A percentile compares a stretch with the other conserved stretches of the same genome.
phyloP scores from a whole-genome alignment of 2,113 vertebrate species.

The Podiceps cristatus region DNA sequence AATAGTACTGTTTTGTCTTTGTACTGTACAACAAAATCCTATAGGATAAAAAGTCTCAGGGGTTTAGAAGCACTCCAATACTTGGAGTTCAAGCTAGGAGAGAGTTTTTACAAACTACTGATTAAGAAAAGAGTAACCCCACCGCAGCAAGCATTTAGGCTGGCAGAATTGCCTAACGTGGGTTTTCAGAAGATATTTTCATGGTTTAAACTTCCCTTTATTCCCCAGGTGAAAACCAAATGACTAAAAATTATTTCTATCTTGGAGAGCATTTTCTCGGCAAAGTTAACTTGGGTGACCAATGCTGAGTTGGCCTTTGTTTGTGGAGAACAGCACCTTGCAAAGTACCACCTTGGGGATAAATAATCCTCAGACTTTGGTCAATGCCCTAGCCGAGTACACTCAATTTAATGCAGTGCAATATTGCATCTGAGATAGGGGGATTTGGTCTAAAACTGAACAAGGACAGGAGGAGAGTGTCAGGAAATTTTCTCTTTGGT shows the following conservation, averaged over 20 bases:
- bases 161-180: background rate
- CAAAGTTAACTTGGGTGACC: background rate
- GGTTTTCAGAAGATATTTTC: background rate
- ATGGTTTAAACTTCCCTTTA: background rate
- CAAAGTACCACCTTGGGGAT: background rate
- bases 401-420: background rate
- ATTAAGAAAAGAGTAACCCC: background rate
- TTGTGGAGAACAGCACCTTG: background rate
- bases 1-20: background rate
- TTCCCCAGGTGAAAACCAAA: background rate
- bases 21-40: background rate
- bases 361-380: background rate
- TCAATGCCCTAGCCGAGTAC: background rate
- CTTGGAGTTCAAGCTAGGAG: background rate
- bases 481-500: background rate
- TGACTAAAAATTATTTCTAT: background rate
- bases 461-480: background rate
- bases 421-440: background rate
- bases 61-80: background rate
- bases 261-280: background rate
- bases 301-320: background rate
- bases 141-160: background rate
- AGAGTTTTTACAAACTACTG: background rate
- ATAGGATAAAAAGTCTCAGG: background rate
- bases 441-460: background rate